Percentiles rank a stretch among this genome's conserved stretches.
phyloP scores from a whole-genome alignment of 2,888 invertebrate genomes.

The Mantis religiosa region DNA sequence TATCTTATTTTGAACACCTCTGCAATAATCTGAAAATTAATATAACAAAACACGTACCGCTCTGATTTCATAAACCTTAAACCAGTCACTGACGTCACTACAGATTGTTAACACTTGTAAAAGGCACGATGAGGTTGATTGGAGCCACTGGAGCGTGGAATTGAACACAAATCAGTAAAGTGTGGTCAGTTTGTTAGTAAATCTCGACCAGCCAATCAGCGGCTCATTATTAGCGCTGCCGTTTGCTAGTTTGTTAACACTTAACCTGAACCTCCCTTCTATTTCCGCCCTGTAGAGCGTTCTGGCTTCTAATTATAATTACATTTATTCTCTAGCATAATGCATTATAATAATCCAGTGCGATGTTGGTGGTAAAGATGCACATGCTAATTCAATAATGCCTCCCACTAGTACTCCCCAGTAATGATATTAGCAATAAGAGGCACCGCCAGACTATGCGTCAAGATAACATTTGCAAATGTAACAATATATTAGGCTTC shows the following conservation, averaged over 20 bases:
- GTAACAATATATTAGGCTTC: no score
- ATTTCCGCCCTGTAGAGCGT: neutral
- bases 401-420: neutral
- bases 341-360: neutral
- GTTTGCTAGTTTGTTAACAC: neutral
- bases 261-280: neutral
- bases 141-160: neutral
- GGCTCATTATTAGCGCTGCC: neutral
- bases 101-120: neutral
- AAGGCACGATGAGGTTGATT: neutral
- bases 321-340: neutral
- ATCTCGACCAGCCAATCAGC: neutral
- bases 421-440: neutral
- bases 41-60: no score
- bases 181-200: neutral
- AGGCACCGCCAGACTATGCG: neutral
- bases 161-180: neutral
- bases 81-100: neutral
- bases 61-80: no score
- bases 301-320: neutral
- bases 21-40: no score
- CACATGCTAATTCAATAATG: neutral
- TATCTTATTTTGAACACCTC: no score
- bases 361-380: neutral
- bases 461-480: no score